Percentiles rank a stretch among this genome's conserved stretches.
These are phyloP conservation scores for Amblyjoppa proteus DNA, from an alignment of 2,888 invertebrate genomes.

Conservation along the genomic window DNA sequence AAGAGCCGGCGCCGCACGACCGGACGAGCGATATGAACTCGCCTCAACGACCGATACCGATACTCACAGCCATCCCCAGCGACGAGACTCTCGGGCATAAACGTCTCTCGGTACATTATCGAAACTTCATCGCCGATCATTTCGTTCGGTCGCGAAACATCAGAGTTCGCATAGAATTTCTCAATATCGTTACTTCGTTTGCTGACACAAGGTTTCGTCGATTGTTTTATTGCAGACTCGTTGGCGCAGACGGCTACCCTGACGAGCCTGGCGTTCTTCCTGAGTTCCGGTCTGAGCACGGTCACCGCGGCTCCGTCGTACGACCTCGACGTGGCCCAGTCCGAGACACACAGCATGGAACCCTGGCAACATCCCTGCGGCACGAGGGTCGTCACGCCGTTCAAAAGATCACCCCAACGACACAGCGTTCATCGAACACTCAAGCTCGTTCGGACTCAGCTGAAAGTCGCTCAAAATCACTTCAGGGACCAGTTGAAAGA, in stretches of 20 bases:
- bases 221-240: constrained; percentile 80
- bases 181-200: constrained; percentile 15
- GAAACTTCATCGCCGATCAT: constrained; percentile 39
- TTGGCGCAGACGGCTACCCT: constrained; percentile 82
- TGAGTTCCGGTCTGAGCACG: constrained; percentile 78
- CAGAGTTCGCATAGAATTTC: constrained; percentile 10
- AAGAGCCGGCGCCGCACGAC: constrained; percentile 71
- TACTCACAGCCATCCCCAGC: constrained; percentile 19
- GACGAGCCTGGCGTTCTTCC: constrained; percentile 82
- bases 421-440: constrained; percentile 81
- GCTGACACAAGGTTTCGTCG: constrained; percentile 40
- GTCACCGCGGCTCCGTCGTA: constrained; percentile 78
- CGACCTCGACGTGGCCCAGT: constrained; percentile 73
- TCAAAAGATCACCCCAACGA: constrained; percentile 77
- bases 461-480: constrained; percentile 82
- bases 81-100: constrained; percentile 12
- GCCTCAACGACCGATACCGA: constrained; percentile 56
- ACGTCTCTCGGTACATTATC: constrained; percentile 43
- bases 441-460: constrained; percentile 82
- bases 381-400: constrained; percentile 76
- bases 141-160: constrained; percentile 34
- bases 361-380: constrained; percentile 84
- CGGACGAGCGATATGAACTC: constrained; percentile 69
- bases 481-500: constrained; percentile 81
- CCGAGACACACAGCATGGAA: constrained; percentile 74